Conservation (phyloP, 2,888 invertebrate species). For the Dicyrtoma fusca region DNA sequence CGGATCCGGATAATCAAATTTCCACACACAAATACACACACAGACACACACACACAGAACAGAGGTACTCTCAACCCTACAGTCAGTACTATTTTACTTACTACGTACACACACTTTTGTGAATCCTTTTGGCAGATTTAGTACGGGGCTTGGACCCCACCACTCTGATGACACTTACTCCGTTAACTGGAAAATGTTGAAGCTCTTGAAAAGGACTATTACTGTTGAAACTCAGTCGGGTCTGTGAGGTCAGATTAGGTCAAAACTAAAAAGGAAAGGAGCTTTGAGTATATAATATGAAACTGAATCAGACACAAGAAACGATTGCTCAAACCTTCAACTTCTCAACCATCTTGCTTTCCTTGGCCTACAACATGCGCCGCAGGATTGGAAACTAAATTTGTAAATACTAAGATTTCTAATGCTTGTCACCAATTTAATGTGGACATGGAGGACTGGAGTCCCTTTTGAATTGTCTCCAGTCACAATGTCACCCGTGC, state of each 20-base stretch:
- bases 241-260: constrained; percentile 41
- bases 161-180: constrained; percentile 42
- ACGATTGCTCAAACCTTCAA: constrained; percentile 33
- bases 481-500: not conserved
- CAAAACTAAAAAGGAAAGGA: constrained; percentile 15
- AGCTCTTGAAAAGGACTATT: constrained; percentile 47
- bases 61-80: too few relatives aligned
- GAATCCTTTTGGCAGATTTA: constrained; percentile 9
- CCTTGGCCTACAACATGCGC: constrained; percentile 54
- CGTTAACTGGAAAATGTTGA: constrained; percentile 38
- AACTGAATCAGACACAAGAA: constrained; percentile 40
- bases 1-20: constrained; percentile 21
- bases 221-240: constrained; percentile 42
- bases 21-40: too few relatives aligned
- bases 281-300: too few relatives aligned
- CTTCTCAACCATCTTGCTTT: constrained; percentile 47
- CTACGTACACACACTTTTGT: too few relatives aligned
- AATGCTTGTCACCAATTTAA: not conserved
- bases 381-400: constrained; percentile 27
- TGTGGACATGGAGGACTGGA: not conserved
- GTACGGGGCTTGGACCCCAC: constrained; percentile 9
- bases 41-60: too few relatives aligned
- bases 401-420: constrained; percentile 14
- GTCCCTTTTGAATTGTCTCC: not conserved
- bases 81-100: too few relatives aligned